These are phyloP conservation scores for Rhyacophila brunnea DNA, from an alignment of 1,140 invertebrate genomes.

Conservation along the genomic window DNA sequence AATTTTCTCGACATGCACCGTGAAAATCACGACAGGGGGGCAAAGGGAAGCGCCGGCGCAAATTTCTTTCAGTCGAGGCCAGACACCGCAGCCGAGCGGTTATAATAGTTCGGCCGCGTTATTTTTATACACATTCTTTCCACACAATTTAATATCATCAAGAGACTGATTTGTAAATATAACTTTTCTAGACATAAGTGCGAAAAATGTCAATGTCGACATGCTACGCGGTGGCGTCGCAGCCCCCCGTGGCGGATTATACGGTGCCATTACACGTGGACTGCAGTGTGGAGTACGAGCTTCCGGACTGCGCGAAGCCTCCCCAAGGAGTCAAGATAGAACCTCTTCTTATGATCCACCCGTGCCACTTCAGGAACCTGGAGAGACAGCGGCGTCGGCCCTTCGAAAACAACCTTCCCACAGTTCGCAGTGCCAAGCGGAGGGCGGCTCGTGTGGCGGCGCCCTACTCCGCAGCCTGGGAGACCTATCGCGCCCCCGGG, in stretches of 20 bases:
- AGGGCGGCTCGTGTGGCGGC: background rate
- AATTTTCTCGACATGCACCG: no score
- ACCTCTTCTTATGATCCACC: constrained; percentile 73
- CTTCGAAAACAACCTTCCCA: constrained; percentile 67
- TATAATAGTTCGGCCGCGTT: constrained; percentile 10
- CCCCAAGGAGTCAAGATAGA: constrained; percentile 65
- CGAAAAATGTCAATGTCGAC: constrained; percentile 16
- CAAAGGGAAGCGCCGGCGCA: background rate
- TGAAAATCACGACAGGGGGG: background rate
- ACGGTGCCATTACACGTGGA: constrained; percentile 70
- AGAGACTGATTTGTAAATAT: constrained; percentile 28
- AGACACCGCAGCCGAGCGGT: constrained; percentile 23
- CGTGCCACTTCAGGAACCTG: constrained; percentile 69
- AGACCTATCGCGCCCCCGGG: constrained; percentile 3
- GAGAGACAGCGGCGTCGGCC: constrained; percentile 65
- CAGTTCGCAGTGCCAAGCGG: background rate
- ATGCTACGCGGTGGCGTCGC: constrained; percentile 9
- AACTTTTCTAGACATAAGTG: constrained; percentile 11
- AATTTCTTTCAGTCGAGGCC: constrained; percentile 6
- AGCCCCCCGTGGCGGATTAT: constrained; percentile 58
- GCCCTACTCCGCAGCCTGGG: constrained; percentile 19
- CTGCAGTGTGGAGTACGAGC: constrained; percentile 75
- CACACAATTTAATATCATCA: constrained; percentile 18
- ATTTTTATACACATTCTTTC: constrained; percentile 20
- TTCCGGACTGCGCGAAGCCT: constrained; percentile 71